These are phyloP conservation scores for Opisthograptis luteolata DNA, from an alignment of 2,888 invertebrate species.

Conservation along the genomic window DNA sequence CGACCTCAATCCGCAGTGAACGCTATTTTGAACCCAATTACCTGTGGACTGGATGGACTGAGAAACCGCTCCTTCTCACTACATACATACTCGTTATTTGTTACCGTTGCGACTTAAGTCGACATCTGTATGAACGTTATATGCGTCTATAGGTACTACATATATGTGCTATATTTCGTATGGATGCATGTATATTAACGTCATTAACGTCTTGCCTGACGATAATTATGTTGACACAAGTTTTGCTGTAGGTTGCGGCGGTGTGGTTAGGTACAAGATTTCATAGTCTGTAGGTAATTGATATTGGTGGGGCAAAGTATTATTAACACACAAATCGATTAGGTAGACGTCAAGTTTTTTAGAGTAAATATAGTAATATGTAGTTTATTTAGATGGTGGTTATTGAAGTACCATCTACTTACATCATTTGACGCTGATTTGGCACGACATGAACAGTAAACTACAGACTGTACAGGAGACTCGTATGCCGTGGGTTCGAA, in stretches of 20 bases:
- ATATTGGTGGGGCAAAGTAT: not conserved
- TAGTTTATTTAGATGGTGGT: too few relatives aligned
- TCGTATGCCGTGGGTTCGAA: too few relatives aligned
- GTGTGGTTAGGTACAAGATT: not conserved
- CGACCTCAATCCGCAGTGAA: slow-evolving; percentile 24
- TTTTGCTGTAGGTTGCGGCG: slow-evolving; percentile 3
- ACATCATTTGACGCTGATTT: too few relatives aligned
- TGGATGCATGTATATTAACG: not conserved
- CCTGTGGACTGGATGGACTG: slow-evolving; percentile 21
- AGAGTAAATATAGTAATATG: too few relatives aligned
- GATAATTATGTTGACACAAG: slow-evolving; percentile 20
- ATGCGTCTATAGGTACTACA: not conserved
- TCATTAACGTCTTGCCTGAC: slow-evolving; percentile 8
- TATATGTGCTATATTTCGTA: not conserved
- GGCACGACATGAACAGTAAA: too few relatives aligned
- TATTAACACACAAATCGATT: not conserved
- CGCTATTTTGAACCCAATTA: slow-evolving; percentile 23
- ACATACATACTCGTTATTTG: slow-evolving; percentile 15
- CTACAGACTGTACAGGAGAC: too few relatives aligned
- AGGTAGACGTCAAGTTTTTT: too few relatives aligned
- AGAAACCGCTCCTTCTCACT: not conserved
- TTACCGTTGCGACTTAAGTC: slow-evolving; percentile 13
- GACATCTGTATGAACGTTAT: not conserved
- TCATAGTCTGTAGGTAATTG: not conserved
- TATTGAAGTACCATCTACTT: too few relatives aligned